These are phyloP conservation scores for Tragelaphus eurycerus DNA, from an alignment of 2,797 vertebrate species.

Conservation along the genomic window DNA sequence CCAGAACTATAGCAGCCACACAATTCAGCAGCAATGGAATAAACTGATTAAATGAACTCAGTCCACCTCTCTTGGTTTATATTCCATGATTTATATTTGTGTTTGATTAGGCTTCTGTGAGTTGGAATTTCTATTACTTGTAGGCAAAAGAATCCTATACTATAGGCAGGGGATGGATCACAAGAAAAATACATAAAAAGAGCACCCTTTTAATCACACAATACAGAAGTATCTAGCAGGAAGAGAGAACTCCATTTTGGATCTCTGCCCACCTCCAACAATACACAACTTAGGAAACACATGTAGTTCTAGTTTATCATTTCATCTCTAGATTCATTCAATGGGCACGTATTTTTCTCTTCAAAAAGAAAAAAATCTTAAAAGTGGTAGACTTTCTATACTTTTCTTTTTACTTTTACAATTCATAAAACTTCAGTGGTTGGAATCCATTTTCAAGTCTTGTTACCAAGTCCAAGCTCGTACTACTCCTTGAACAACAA, in stretches of 20 bases:
- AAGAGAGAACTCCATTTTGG: neutral
- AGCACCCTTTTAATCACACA: neutral
- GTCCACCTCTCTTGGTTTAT: neutral
- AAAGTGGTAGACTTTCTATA: neutral
- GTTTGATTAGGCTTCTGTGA: neutral
- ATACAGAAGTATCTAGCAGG: neutral
- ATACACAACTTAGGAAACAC: neutral
- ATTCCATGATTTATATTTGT: neutral
- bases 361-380: neutral
- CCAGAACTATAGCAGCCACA: neutral
- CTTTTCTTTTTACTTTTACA: neutral
- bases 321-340: neutral
- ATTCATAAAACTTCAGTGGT: neutral
- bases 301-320: neutral
- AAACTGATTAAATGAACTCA: neutral
- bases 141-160: neutral
- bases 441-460: neutral
- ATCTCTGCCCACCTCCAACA: neutral
- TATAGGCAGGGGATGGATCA: neutral
- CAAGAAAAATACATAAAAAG: neutral
- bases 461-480: neutral
- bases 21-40: neutral
- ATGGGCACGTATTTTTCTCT: neutral
- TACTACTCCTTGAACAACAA: neutral
- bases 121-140: neutral